These are phyloP conservation scores for Hippotragus niger DNA, from an alignment of 2,113 vertebrate genomes.

Conservation along the genomic window DNA sequence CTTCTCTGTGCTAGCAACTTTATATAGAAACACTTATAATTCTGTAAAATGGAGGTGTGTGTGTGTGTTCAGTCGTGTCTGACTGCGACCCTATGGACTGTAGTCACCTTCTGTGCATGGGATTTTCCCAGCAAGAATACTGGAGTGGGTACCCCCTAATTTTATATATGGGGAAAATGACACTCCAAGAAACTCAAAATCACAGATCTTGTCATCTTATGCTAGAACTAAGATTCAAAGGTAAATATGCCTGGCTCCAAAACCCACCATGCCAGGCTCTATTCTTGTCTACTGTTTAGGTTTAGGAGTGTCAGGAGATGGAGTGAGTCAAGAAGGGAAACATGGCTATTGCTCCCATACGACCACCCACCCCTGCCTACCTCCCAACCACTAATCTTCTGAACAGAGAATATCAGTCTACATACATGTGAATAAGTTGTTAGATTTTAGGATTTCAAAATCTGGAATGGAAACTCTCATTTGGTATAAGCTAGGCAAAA, in stretches of 20 bases:
- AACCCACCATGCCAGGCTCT: neutral
- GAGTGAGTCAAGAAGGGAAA: neutral
- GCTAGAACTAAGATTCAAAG: neutral
- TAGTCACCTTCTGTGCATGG: neutral
- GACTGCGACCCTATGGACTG: neutral
- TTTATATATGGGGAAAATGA: neutral
- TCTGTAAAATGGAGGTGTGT: neutral
- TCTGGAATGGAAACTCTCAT: neutral
- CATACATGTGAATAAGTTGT: neutral
- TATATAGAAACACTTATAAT: neutral
- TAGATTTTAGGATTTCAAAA: neutral
- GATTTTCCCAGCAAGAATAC: neutral
- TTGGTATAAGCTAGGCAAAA: neutral
- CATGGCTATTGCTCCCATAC: neutral
- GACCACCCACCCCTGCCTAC: neutral
- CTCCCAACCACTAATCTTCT: neutral
- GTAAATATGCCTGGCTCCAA: neutral
- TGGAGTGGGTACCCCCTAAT: neutral
- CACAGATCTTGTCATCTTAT: neutral
- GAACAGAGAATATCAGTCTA: neutral
- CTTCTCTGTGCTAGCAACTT: slow-evolving; percentile 17
- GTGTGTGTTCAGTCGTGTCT: neutral
- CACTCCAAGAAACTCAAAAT: neutral
- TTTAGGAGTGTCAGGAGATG: neutral
- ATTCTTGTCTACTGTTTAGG: neutral